Evolutionary conservation across 2,113 vertebrate species (phyloP), one percentile per base, ranked within the genome.

Genomic region (Sarotherodon lohbergeri): DNA sequence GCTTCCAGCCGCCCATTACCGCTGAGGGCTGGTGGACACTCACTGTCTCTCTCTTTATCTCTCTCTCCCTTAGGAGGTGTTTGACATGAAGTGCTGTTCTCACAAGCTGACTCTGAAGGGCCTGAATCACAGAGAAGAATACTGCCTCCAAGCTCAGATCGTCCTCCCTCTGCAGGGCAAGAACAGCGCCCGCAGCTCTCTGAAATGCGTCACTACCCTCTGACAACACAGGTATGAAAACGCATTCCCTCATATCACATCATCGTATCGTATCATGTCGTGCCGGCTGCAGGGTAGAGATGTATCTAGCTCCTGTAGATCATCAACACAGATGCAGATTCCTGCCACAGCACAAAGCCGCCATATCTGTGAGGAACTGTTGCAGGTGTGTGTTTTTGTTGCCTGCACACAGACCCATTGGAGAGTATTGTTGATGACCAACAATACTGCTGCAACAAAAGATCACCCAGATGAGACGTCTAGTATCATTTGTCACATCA

Each of bases 101-200:
- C 85, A 92, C 32, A 90, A 91, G 57, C 61, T 96, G 43, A 81
- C 81, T 16, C 86, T 97, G 16, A 84, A 73, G 3, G 13, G 88
- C 1, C 84, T 97, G 52, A 82, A 63, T 7, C 94, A 82, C 43
- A 84, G 80, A 36, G 46, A 81, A 0, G 85, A 82, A 13, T 97
- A 96, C 94, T 97, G 97, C 86, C 68, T 96, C 13, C 91, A 95
- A 16, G 96, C 92, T 5, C 92, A 96, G 89, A 92, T 85, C 4
- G 1, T 93, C 5, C 56, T 94, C 41, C 73, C 86, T 12, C 85
- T 32, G 7, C 94, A 91, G 61, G 91, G 86, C 54, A 93, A 80
- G 19, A 90, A 41, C 32, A 96, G 97, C 61, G 4, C 4, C 1
- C 94, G 90, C 3, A 92, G 96, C 80, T 10, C 89, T 0, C 2